phyloP scores from a whole-genome alignment of 2,113 vertebrate species.

The cat (Felis catus) region F.catus_Fca126_mat1.0 CM031421.1:52831501-52832000 shows the following conservation, averaged over 20 bases:
- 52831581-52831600: background rate
- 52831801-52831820: fast-evolving
- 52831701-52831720: background rate
- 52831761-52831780: background rate
- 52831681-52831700: background rate
- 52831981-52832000: background rate
- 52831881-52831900: background rate
- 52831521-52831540: background rate
- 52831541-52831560: background rate
- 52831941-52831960: background rate
- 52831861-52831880: background rate
- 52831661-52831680: background rate
- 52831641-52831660: background rate
- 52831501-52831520: background rate
- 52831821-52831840: background rate
- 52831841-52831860: too few species aligned
- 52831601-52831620: background rate
- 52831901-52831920: background rate
- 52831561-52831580: background rate
- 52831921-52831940: fast-evolving
- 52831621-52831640: background rate
- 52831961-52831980: too few species aligned
- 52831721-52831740: background rate
- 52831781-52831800: background rate
- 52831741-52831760: background rate